These are phyloP conservation scores for Acanthurus lineatus DNA, from an alignment of 2,797 vertebrate species.

Conservation along the genomic window DNA sequence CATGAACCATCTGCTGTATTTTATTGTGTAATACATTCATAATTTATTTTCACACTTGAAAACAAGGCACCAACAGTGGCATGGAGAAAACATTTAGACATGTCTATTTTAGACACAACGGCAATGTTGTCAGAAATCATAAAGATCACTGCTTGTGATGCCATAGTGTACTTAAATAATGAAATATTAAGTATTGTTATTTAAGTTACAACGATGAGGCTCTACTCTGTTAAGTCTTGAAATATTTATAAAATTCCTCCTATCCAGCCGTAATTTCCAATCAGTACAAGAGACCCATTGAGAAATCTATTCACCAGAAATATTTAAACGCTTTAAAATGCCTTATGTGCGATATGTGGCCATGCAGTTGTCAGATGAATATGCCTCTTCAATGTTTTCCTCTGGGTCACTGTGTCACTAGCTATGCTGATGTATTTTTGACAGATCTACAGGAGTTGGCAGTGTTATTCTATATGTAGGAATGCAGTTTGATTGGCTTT, in stretches of 20 bases:
- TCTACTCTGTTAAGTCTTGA: conserved; percentile 5
- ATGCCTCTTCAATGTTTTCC: conserved; percentile 6
- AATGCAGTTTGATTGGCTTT: not conserved
- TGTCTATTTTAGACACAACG: not conserved
- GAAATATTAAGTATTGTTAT: not conserved
- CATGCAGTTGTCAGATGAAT: not conserved
- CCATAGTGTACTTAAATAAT: not conserved
- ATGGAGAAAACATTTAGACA: not conserved
- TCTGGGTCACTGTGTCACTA: not conserved
- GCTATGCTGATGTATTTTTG: conserved; percentile 19
- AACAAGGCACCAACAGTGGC: not conserved
- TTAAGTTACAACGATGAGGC: not conserved
- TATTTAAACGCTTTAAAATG: not conserved
- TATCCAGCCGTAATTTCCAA: not conserved
- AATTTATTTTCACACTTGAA: not conserved
- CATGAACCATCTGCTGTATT: not conserved
- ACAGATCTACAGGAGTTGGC: not conserved
- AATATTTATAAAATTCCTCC: not conserved
- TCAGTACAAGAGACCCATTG: conserved; percentile 22
- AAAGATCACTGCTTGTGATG: not conserved
- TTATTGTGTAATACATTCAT: not conserved
- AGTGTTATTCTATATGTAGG: not conserved
- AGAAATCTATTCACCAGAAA: conserved; percentile 9
- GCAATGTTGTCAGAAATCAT: not conserved
- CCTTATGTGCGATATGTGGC: not conserved